phyloP scores from a whole-genome alignment of 2,797 vertebrate species.

The Cyprinella venusta region DNA sequence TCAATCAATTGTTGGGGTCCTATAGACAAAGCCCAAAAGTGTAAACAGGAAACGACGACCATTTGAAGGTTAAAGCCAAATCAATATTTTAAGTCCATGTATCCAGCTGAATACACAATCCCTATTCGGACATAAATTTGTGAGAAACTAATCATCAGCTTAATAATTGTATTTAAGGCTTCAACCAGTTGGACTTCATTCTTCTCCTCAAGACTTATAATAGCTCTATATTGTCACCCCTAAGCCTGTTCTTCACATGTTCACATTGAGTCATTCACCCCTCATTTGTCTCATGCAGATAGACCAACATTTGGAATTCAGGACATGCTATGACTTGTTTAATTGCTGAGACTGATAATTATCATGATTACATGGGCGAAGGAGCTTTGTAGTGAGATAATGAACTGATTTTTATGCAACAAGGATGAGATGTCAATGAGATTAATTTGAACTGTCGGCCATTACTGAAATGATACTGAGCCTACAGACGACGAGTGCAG shows the following conservation, averaged over 20 bases:
- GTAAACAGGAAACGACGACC: too few relatives aligned
- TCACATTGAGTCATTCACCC: background rate
- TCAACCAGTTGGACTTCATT: background rate
- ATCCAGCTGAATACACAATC: background rate
- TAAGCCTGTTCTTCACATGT: background rate
- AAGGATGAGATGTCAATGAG: background rate
- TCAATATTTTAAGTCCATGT: background rate
- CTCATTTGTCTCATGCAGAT: background rate
- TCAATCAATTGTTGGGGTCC: too few relatives aligned
- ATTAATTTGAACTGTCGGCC: background rate
- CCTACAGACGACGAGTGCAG: background rate
- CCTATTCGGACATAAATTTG: background rate
- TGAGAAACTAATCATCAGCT: background rate
- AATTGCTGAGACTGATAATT: background rate
- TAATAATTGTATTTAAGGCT: slow-evolving; percentile 12
- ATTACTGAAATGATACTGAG: background rate
- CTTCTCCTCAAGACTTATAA: slow-evolving; percentile 17
- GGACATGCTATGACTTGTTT: slow-evolving; percentile 41
- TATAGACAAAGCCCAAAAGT: too few relatives aligned
- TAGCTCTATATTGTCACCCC: background rate
- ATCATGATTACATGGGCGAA: background rate
- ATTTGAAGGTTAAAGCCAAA: background rate
- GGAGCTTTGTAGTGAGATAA: slow-evolving; percentile 5
- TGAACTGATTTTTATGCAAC: slow-evolving; percentile 23
- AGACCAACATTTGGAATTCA: slow-evolving; percentile 5